Conservation (phyloP, 2,797 vertebrate genomes). For the Merluccius polli region DNA sequence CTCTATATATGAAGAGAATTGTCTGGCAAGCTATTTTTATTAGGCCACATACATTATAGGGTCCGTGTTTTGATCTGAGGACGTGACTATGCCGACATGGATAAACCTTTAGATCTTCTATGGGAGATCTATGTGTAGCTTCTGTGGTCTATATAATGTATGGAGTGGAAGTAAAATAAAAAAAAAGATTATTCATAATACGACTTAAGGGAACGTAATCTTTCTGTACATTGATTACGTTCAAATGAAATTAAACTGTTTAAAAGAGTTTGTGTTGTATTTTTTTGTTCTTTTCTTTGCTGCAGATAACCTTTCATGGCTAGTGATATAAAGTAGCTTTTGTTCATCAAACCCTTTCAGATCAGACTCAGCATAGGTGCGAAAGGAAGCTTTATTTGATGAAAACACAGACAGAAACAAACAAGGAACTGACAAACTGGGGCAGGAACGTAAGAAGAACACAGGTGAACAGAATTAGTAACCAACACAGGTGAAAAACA, state of each 20-base stretch:
- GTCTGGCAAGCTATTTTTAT: slow-evolving; percentile 29
- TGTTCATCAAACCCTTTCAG: too few relatives aligned
- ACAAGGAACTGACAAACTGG: too few relatives aligned
- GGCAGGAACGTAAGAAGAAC: too few relatives aligned
- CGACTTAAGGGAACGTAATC: neutral
- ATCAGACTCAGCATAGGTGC: too few relatives aligned
- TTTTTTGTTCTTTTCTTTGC: too few relatives aligned
- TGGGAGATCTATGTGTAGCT: neutral
- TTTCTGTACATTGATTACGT: neutral
- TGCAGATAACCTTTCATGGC: neutral
- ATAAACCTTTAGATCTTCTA: neutral
- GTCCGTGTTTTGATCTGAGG: neutral
- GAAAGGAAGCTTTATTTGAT: too few relatives aligned
- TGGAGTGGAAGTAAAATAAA: neutral
- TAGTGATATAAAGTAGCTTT: neutral
- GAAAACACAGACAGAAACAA: too few relatives aligned
- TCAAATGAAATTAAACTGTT: neutral
- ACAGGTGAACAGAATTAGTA: too few relatives aligned
- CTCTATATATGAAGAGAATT: slow-evolving; percentile 22
- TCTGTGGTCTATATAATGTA: neutral
- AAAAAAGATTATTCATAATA: neutral
- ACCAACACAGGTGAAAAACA: too few relatives aligned
- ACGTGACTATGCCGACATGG: neutral
- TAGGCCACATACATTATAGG: neutral
- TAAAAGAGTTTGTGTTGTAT: neutral